Conservation (phyloP, 2,113 vertebrate genomes). For the Edolisoma coerulescens region DNA sequence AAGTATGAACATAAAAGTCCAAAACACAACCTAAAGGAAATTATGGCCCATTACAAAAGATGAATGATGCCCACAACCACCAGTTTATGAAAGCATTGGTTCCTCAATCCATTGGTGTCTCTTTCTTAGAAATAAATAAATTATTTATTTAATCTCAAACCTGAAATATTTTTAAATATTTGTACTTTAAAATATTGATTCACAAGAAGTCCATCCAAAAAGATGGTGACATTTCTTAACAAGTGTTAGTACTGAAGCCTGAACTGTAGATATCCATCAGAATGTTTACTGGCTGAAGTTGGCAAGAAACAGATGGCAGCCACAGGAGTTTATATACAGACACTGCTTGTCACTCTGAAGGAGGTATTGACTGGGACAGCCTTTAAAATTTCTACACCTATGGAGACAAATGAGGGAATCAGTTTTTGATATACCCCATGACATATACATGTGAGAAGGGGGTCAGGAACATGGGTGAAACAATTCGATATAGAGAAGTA, state of each 20-base stretch:
- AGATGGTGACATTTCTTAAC: neutral
- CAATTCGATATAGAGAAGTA: neutral
- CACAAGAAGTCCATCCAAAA: neutral
- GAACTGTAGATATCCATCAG: neutral
- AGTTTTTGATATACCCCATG: neutral
- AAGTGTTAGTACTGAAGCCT: neutral
- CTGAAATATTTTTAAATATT: neutral
- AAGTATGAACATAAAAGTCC: neutral
- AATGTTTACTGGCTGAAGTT: neutral
- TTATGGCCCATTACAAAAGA: neutral
- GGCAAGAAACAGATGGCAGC: neutral
- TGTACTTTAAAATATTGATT: neutral
- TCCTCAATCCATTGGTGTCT: neutral
- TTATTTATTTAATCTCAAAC: neutral
- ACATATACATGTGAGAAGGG: neutral
- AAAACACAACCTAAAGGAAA: neutral
- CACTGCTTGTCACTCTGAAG: neutral
- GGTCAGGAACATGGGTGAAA: neutral
- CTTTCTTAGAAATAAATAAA: neutral
- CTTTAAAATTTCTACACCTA: neutral
- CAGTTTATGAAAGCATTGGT: neutral
- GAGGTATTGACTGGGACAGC: neutral
- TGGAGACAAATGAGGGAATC: neutral
- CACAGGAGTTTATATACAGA: neutral
- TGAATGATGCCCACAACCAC: accelerated